phyloP scores from a whole-genome alignment of 1,140 invertebrate species.

The Hyles euphorbiae region DNA sequence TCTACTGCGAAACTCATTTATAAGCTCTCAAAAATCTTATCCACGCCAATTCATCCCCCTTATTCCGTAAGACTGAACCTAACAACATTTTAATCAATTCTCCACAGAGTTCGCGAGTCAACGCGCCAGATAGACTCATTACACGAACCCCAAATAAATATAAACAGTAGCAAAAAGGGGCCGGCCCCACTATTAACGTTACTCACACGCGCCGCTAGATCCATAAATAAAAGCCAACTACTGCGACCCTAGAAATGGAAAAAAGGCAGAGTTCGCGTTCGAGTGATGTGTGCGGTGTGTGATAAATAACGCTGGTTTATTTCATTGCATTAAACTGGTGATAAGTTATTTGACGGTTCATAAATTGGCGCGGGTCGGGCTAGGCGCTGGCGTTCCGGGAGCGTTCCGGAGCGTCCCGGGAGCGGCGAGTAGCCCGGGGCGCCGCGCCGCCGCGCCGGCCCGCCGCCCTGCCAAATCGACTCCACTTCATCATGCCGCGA shows the following conservation, averaged over 20 bases:
- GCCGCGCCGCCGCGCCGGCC: slow-evolving; percentile 30
- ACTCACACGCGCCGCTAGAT: slow-evolving; percentile 66
- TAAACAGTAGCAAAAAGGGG: slow-evolving; percentile 66
- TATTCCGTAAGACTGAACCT: slow-evolving; percentile 59
- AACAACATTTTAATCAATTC: slow-evolving; percentile 73
- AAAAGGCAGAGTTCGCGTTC: slow-evolving; percentile 53
- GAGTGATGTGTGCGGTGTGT: slow-evolving; percentile 48
- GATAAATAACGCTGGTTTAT: slow-evolving; percentile 63
- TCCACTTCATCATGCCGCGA: slow-evolving; percentile 43
- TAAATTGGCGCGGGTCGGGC: slow-evolving; percentile 40
- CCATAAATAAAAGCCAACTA: slow-evolving; percentile 64
- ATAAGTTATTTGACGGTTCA: slow-evolving; percentile 67
- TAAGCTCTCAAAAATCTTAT: slow-evolving; percentile 63
- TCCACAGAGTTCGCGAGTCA: slow-evolving; percentile 70
- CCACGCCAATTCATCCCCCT: slow-evolving; percentile 42
- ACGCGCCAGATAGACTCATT: slow-evolving; percentile 69
- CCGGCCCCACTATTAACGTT: slow-evolving; percentile 64
- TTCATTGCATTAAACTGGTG: slow-evolving; percentile 69
- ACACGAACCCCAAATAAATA: slow-evolving; percentile 69
- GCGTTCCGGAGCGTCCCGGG: slow-evolving; percentile 30
- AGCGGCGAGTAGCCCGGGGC: slow-evolving; percentile 28
- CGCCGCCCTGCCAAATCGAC: slow-evolving; percentile 53
- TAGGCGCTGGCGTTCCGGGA: slow-evolving; percentile 36
- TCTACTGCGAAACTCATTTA: slow-evolving; percentile 54
- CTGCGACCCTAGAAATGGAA: slow-evolving; percentile 40